Evolutionary conservation across 1,140 invertebrate species (phyloP).

Genomic region (Pachyrhynchus sulphureomaculatus): DNA sequence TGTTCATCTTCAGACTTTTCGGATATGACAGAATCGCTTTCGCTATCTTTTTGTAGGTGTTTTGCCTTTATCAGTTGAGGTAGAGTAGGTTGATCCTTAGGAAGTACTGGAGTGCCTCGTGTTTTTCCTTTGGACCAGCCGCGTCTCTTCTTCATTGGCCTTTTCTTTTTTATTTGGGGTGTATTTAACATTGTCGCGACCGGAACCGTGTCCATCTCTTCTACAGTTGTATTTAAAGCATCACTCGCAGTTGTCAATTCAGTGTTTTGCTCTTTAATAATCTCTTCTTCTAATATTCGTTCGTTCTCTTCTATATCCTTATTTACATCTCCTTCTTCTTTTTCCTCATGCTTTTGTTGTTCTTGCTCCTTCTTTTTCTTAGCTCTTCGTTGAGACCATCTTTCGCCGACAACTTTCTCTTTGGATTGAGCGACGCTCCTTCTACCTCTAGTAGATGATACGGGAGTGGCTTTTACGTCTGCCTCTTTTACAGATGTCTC

Average conservation of each 20-base stretch:
- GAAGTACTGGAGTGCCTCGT: constrained; percentile 6
- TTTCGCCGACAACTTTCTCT: constrained; percentile 48
- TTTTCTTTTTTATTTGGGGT: constrained; percentile 38
- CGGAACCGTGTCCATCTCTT: not conserved
- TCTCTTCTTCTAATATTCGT: constrained; percentile 16
- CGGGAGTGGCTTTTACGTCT: not conserved
- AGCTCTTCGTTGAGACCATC: constrained; percentile 52
- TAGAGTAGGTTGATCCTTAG: constrained; percentile 40
- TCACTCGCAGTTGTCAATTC: not conserved
- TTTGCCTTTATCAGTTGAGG: constrained; percentile 43
- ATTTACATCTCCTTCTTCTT: constrained; percentile 27
- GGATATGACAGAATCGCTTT: constrained; percentile 44
- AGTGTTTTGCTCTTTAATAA: not conserved
- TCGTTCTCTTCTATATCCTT: constrained; percentile 29
- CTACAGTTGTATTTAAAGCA: not conserved
- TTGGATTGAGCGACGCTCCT: constrained; percentile 23
- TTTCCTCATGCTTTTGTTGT: constrained; percentile 34
- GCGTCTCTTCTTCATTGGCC: constrained; percentile 46
- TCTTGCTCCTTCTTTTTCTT: constrained; percentile 48
- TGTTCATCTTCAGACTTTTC: constrained; percentile 46
- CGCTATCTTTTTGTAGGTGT: constrained; percentile 40
- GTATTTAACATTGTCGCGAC: constrained; percentile 16
- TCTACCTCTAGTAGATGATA: constrained; percentile 18
- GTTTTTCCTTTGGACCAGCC: constrained; percentile 48
- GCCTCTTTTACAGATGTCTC: constrained; percentile 3